Percentiles rank a stretch among this genome's conserved stretches.
These are phyloP conservation scores for Ariopsis seemanni DNA, from an alignment of 2,113 vertebrate genomes.

Conservation along the genomic window DNA sequence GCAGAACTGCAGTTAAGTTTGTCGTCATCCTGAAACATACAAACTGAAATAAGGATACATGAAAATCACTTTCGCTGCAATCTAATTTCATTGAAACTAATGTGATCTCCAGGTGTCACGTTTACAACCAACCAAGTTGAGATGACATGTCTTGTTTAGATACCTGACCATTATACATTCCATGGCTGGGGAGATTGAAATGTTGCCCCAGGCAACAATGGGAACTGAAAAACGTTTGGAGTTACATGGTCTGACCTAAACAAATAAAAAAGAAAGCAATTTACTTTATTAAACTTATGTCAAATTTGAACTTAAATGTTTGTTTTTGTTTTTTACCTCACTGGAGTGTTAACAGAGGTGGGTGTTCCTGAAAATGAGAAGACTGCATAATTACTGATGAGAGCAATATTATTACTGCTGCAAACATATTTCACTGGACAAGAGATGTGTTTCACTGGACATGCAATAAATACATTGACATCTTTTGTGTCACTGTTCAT, in stretches of 20 bases:
- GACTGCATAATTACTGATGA: not conserved
- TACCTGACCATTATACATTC: slow-evolving; percentile 33
- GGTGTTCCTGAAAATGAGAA: slow-evolving; percentile 67
- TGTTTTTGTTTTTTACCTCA: slow-evolving; percentile 58
- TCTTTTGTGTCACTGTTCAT: not conserved
- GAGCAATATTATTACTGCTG: not conserved
- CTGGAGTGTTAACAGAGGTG: slow-evolving; percentile 56
- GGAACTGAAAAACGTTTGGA: slow-evolving; percentile 64
- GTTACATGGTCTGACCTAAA: slow-evolving; percentile 62
- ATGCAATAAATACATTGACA: not conserved
- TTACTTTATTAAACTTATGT: not conserved
- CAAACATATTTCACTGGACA: not conserved
- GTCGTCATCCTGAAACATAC: not conserved
- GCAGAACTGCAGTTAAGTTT: not conserved
- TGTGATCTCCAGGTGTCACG: not conserved
- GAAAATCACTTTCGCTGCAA: not conserved
- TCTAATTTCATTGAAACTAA: not conserved
- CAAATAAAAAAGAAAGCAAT: slow-evolving; percentile 19
- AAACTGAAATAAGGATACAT: not conserved
- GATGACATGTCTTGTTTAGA: not conserved
- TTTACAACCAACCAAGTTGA: not conserved
- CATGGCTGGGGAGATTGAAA: slow-evolving; percentile 63
- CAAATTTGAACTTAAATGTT: not conserved
- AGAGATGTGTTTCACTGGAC: not conserved
- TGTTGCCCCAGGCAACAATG: slow-evolving; percentile 59